Percentiles rank a stretch among this genome's conserved stretches.
phyloP scores from a whole-genome alignment of 2,113 vertebrate species.

The Noctilio leporinus region DNA sequence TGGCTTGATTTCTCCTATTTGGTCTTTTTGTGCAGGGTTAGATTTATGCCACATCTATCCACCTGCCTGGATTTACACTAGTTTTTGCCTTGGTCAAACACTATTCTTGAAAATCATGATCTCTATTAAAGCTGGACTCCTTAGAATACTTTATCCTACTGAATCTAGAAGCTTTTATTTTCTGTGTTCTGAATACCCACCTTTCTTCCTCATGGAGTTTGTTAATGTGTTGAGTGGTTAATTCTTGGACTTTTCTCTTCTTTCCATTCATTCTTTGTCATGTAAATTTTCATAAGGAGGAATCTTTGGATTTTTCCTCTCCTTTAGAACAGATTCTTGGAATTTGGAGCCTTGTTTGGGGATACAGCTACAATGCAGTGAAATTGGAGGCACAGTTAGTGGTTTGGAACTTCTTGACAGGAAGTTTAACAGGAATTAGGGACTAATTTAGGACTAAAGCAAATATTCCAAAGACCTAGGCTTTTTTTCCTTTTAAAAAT shows the following conservation, averaged over 20 bases:
- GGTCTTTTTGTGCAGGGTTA: not conserved
- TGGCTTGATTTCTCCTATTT: not conserved
- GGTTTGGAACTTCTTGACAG: slow-evolving; percentile 27
- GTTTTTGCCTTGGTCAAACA: not conserved
- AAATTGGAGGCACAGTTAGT: not conserved
- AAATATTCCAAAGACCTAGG: not conserved
- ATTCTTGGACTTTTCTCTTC: not conserved
- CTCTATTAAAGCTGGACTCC: not conserved
- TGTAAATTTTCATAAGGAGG: not conserved
- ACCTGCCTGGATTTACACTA: not conserved
- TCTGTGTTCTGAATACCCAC: not conserved
- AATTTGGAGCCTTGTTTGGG: slow-evolving; percentile 22
- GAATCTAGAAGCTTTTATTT: not conserved
- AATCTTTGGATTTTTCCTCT: not conserved
- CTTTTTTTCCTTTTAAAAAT: not conserved
- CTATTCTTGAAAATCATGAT: not conserved
- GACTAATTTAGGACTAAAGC: not conserved
- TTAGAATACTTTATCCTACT: not conserved
- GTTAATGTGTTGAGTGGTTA: not conserved
- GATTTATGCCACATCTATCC: not conserved
- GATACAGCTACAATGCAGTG: not conserved
- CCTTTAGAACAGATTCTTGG: not conserved
- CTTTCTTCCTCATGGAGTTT: not conserved
- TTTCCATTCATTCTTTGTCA: not conserved
- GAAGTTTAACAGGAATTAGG: slow-evolving; percentile 28